Conservation (phyloP, 1,140 invertebrate species). For the Drosophila athabasca region DNA sequence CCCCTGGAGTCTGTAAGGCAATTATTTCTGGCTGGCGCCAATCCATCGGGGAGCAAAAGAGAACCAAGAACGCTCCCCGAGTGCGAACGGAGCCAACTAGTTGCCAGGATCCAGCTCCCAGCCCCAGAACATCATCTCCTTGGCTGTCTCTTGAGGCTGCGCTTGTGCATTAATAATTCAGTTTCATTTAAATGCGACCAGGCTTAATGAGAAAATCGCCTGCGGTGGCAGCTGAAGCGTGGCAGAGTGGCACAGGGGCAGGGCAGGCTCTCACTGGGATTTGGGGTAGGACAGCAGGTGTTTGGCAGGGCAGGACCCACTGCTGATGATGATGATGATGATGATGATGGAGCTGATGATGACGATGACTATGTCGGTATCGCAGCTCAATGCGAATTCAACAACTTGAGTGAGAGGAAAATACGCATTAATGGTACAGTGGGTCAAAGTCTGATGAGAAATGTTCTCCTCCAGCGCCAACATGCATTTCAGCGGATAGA, state of each 20-base stretch:
- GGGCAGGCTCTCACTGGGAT: slow-evolving; percentile 10
- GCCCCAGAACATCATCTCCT: slow-evolving; percentile 4
- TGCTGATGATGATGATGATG: slow-evolving; percentile 23
- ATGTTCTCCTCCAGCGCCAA: not conserved
- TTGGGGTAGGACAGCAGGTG: slow-evolving; percentile 42
- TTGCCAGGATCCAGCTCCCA: slow-evolving; percentile 3
- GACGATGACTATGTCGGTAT: slow-evolving; percentile 35
- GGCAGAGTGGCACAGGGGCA: slow-evolving; percentile 17
- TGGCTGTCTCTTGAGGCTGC: slow-evolving; percentile 50
- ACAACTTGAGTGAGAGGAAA: slow-evolving; percentile 29
- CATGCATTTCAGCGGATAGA: not conserved
- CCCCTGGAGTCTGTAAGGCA: slow-evolving; percentile 58
- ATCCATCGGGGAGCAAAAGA: slow-evolving; percentile 48
- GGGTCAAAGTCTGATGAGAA: not conserved
- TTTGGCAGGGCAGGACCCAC: slow-evolving; percentile 15
- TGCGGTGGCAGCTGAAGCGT: slow-evolving; percentile 55
- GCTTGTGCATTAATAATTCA: slow-evolving; percentile 77
- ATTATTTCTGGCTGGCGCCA: slow-evolving; percentile 68
- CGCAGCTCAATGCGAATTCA: slow-evolving; percentile 57
- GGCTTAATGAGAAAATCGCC: slow-evolving; percentile 81
- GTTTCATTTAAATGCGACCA: slow-evolving; percentile 78
- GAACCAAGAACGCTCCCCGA: slow-evolving; percentile 5
- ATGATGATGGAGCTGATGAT: slow-evolving; percentile 35
- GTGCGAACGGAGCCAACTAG: slow-evolving; percentile 22
- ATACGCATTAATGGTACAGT: slow-evolving; percentile 19